Evolutionary conservation across 2,113 vertebrate species (phyloP), one percentile per base, ranked within the genome.

Genomic region (Ancistrus triradiatus): DNA sequence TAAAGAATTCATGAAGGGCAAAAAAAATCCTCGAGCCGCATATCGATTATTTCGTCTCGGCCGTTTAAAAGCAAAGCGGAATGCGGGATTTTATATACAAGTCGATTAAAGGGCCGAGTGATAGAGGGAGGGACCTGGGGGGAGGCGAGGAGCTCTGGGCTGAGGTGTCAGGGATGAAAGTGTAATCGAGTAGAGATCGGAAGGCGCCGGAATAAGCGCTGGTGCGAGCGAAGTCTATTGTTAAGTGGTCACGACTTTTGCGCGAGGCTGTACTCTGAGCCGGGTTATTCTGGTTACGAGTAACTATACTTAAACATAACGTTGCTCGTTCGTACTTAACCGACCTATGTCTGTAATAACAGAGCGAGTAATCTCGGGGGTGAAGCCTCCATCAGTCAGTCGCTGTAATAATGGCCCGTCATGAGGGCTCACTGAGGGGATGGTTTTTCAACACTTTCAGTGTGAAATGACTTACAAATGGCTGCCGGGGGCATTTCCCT

Each of bases 151-250:
- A n/a, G 14, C 14, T n/a, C 38, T 13, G 8, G n/a, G 14, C 4
- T 22, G 33, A 7, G 21, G 44, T 42, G 24, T 37, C 2, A 49
- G 51, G 70, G 52, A 60, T 75, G 37, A 25, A 28, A 14, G 44
- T 35, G 40, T 24, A 48, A 22, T 42, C 9, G n/a, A 63, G 55
- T 43, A 37, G 58, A 28, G 47, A 63, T 58, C 58, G 17, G 46
- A 37, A 59, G 48, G 51, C 37, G 3, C 19, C 37, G 28, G 49
- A 44, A 38, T 40, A 18, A 15, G 17, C n/a, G 22, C 19, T 47
- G 53, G 28, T 27, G 63, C 58, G 53, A 58, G n/a, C 53, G 28
- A 67, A 67, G 64, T 38, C 31, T 8, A n/a, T n/a, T n/a, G n/a
- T n/a, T n/a, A n/a, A n/a, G n/a, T n/a, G n/a, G n/a, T n/a, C n/a